Percentiles rank a stretch among this genome's conserved stretches.
Evolutionary conservation across 2,797 vertebrate species (phyloP).

Genomic region (Ceryle rudis): DNA sequence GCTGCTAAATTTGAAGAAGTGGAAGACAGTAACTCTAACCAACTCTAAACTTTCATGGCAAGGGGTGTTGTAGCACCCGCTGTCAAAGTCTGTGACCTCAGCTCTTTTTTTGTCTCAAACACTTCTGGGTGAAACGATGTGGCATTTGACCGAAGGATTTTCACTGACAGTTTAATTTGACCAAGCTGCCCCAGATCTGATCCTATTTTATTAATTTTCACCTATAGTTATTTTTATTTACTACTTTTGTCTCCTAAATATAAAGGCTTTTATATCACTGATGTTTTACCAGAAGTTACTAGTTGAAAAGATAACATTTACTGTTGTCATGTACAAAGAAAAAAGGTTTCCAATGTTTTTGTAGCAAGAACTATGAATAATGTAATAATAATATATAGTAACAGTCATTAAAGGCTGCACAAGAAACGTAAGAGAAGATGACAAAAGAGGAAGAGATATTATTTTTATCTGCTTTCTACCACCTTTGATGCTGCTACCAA

Average conservation of each 20-base stretch:
- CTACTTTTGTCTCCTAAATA: conserved; percentile 10
- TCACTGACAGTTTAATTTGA: conserved; percentile 3
- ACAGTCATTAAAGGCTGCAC: neutral
- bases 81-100: neutral
- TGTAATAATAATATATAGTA: neutral
- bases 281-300: neutral
- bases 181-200: neutral
- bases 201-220: neutral
- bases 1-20: neutral
- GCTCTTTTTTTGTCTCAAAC: neutral
- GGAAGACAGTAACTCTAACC: neutral
- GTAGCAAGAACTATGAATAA: neutral
- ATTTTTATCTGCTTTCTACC: neutral
- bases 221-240: neutral
- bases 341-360: neutral
- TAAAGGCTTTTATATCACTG: neutral
- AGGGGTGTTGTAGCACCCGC: neutral
- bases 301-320: neutral
- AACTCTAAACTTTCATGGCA: neutral
- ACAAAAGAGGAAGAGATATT: neutral
- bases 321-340: neutral
- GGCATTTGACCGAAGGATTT: neutral
- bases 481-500: neutral
- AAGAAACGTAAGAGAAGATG: neutral
- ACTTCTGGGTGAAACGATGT: neutral